These are phyloP conservation scores for Apus apus DNA, from an alignment of 2,113 vertebrate species.

Conservation along the genomic window DNA sequence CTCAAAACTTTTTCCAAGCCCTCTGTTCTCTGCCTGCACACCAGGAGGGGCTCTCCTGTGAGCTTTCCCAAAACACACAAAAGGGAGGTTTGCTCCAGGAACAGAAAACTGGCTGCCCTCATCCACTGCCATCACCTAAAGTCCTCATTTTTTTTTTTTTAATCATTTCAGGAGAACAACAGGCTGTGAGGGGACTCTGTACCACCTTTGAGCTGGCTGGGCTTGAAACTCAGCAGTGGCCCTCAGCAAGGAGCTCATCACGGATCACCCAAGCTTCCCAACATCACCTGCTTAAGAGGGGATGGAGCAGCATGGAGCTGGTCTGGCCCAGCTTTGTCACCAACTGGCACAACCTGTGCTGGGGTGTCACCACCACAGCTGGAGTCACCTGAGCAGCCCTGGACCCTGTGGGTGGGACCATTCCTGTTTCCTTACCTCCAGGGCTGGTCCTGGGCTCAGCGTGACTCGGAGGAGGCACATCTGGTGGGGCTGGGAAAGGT, in stretches of 20 bases:
- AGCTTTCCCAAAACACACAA: neutral
- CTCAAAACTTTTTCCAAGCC: neutral
- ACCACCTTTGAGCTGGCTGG: neutral
- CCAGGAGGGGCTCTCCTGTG: neutral
- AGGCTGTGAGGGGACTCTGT: neutral
- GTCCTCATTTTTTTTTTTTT: neutral
- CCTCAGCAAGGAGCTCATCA: neutral
- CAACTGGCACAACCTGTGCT: fast-evolving
- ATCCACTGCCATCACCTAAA: neutral
- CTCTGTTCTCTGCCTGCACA: neutral
- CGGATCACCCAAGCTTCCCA: neutral
- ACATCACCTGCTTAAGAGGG: neutral
- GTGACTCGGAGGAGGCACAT: neutral
- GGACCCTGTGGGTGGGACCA: fast-evolving
- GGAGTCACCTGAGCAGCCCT: neutral
- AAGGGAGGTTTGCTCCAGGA: neutral
- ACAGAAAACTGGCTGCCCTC: neutral
- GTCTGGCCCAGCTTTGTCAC: neutral
- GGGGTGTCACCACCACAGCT: fast-evolving
- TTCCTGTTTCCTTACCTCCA: neutral
- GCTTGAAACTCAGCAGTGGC: neutral
- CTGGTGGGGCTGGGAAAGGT: neutral
- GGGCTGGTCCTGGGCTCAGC: fast-evolving
- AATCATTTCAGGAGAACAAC: neutral
- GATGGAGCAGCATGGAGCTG: fast-evolving